Evolutionary conservation across 2,113 vertebrate species (phyloP).

Genomic region (Pomatostomus ruficeps): DNA sequence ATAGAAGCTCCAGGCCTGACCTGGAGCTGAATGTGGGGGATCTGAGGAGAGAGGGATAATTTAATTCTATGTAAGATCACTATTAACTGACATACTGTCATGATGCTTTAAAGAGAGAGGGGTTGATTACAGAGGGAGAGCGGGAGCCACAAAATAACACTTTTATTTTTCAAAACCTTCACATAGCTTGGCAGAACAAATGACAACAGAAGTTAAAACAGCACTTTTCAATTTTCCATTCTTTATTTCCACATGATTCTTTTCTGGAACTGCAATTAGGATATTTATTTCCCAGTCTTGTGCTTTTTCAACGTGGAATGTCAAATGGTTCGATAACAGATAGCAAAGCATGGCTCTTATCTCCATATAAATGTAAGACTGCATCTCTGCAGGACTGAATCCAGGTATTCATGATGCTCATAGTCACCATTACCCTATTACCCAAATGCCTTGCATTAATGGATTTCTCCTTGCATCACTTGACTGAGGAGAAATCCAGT

Average conservation of each 20-base stretch:
- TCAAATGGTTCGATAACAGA: background rate
- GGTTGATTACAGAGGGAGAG: background rate
- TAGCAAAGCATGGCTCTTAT: background rate
- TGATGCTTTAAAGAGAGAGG: background rate
- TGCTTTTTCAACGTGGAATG: background rate
- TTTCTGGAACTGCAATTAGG: background rate
- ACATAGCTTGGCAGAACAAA: background rate
- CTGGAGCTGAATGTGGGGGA: background rate
- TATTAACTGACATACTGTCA: background rate
- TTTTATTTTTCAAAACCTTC: slow-evolving; percentile 13
- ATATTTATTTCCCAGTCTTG: slow-evolving; percentile 9
- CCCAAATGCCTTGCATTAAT: background rate
- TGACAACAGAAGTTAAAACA: slow-evolving; percentile 12
- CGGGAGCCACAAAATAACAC: background rate
- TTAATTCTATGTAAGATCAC: background rate
- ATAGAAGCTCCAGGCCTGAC: background rate
- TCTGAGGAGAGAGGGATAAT: background rate
- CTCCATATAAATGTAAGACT: background rate
- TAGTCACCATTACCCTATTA: background rate
- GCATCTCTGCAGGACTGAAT: background rate
- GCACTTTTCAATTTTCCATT: background rate
- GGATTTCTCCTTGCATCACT: slow-evolving; percentile 1
- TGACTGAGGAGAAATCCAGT: background rate
- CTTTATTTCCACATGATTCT: background rate
- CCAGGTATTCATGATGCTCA: background rate